phyloP scores from a whole-genome alignment of 2,797 vertebrate species.

The Peromyscus aztecus region DNA sequence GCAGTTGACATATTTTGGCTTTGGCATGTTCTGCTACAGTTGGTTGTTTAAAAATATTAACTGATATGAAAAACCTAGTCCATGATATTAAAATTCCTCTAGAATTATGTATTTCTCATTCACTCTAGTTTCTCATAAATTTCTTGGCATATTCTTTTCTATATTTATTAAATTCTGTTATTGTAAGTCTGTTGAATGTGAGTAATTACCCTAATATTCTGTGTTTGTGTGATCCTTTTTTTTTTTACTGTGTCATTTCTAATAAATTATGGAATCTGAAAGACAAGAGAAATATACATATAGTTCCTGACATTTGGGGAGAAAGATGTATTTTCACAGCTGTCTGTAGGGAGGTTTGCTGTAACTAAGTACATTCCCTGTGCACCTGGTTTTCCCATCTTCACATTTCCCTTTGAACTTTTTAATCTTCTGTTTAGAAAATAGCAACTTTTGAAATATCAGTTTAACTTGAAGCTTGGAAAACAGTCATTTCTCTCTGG shows the following conservation, averaged over 20 bases:
- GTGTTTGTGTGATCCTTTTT: slow-evolving; percentile 3
- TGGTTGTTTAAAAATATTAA: neutral
- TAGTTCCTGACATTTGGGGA: slow-evolving; percentile 50
- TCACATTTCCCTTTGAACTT: neutral
- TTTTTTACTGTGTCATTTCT: slow-evolving; percentile 49
- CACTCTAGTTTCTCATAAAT: slow-evolving; percentile 16
- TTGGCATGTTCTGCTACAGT: slow-evolving; percentile 4
- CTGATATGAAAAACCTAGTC: neutral
- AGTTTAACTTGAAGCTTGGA: slow-evolving; percentile 58
- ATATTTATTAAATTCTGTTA: slow-evolving; percentile 28
- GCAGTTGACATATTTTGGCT: neutral
- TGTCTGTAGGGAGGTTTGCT: slow-evolving; percentile 3
- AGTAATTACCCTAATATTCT: slow-evolving; percentile 22
- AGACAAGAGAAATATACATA: slow-evolving; percentile 12
- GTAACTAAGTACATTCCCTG: slow-evolving; percentile 11
- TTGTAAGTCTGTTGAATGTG: neutral
- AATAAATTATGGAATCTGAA: slow-evolving; percentile 48
- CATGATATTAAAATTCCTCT: slow-evolving; percentile 1
- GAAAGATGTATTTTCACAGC: slow-evolving; percentile 68
- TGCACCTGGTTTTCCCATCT: slow-evolving; percentile 43
- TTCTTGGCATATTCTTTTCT: neutral
- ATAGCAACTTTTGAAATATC: slow-evolving; percentile 54
- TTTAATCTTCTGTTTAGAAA: slow-evolving; percentile 11
- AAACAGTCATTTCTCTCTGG: slow-evolving; percentile 22
- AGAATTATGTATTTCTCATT: neutral